Evolutionary conservation across 2,888 invertebrate genomes (phyloP).

Genomic region (Brenthis ino): DNA sequence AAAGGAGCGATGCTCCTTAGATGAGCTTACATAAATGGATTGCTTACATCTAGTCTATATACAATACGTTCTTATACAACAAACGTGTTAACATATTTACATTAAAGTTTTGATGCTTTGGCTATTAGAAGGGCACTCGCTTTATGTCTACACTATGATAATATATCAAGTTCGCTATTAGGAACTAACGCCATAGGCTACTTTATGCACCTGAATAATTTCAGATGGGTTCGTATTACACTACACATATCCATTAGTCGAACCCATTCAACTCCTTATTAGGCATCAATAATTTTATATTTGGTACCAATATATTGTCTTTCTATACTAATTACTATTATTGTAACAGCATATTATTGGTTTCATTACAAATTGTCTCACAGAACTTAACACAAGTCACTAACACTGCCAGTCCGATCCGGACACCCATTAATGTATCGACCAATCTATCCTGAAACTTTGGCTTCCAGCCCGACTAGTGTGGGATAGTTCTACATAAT

Average conservation of each 20-base stretch:
- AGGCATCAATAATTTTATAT: constrained; percentile 18
- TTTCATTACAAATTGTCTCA: neutral
- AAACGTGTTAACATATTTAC: constrained; percentile 58
- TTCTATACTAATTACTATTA: neutral
- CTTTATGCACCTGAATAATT: constrained; percentile 28
- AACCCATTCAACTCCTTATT: constrained; percentile 11
- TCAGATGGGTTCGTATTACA: neutral
- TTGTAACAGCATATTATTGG: neutral
- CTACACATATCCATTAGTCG: neutral
- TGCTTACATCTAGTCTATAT: constrained; percentile 44
- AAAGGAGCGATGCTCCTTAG: constrained; percentile 37
- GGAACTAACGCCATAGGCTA: constrained; percentile 52
- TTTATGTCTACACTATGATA: constrained; percentile 41
- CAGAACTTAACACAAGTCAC: constrained; percentile 5
- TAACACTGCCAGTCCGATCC: neutral
- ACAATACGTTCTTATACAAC: constrained; percentile 38
- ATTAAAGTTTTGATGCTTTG: constrained; percentile 80
- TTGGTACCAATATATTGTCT: constrained; percentile 12
- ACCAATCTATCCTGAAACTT: neutral
- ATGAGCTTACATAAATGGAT: constrained; percentile 42
- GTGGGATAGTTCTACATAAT: neutral
- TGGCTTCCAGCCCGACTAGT: constrained; percentile 21
- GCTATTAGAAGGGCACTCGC: constrained; percentile 72
- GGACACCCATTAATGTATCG: too few relatives aligned
- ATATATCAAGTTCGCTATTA: constrained; percentile 53